Evolutionary conservation across 2,888 invertebrate genomes (phyloP), one percentile per base, ranked within the genome.

Genomic region (Xylota segnis): DNA sequence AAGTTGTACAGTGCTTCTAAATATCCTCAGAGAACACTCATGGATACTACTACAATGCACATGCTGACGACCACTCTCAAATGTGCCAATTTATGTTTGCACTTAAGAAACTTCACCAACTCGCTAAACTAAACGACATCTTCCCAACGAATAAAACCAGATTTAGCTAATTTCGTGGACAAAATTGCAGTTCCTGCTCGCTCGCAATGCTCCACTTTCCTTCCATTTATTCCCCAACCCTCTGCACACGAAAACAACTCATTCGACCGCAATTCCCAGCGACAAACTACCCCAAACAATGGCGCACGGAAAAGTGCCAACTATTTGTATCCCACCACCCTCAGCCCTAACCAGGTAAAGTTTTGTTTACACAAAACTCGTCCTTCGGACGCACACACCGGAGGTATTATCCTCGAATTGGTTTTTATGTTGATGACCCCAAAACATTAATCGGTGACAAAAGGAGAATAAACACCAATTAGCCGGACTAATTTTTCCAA

Each of bases 371-470:
- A 68, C 54, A 76, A 32, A 40, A 68, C 78, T 56, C 71, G 40
- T 71, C 65, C 54, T 61, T 34, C 6, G 12, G 32, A 10, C 29
- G 10, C 43, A 27, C 54, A 47, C 16, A 50, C 34, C 16, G 9
- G 18, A n/a, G 61, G 43, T 43, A 68, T 52, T 75, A 52, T 75
- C 71, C 75, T 59, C 70, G 66, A 66, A 65, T 70, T 65, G 59
- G 84, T 27, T 71, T 66, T 54, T 84, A 75, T 71, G 58, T 45
- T 70, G 70, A 59, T 78, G 79, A 84, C 84, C 84, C 75, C 65
- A 58, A 70, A 79, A 79, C 74, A 84, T 84, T 84, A 75, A 84
- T 84, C 70, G 79, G 79, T 75, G 79, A 79, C 79, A 84, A 79
- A 75, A 70, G 29, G 47, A 58, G 52, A 71, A 65, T 75, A 75